Evolutionary conservation across 1,140 invertebrate species (phyloP).

Genomic region (Drosophila arawakana): DNA sequence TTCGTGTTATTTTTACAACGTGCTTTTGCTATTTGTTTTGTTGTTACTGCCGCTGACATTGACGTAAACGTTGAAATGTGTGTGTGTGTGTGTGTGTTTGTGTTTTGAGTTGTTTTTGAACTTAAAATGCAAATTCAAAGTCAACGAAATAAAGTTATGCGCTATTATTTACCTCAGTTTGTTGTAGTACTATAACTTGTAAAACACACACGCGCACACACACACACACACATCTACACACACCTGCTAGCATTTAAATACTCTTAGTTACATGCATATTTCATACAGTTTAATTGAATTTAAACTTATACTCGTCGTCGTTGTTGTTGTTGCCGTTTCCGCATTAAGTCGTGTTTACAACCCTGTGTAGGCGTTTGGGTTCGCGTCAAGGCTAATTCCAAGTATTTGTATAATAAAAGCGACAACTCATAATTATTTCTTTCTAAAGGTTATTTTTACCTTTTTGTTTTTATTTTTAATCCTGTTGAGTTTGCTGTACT

Average conservation of each 20-base stretch:
- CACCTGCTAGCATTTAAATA: not conserved
- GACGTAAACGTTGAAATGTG: constrained; percentile 60
- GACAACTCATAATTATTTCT: not conserved
- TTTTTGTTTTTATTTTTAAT: no score
- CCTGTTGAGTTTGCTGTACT: not conserved
- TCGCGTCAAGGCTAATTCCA: constrained; percentile 35
- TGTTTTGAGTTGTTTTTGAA: constrained; percentile 43
- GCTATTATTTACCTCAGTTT: constrained; percentile 32
- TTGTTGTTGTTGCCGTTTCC: constrained; percentile 21
- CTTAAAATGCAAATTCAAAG: constrained; percentile 64
- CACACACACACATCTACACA: not conserved
- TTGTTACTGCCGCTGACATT: constrained; percentile 63
- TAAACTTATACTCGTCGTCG: not conserved
- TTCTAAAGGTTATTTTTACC: no score
- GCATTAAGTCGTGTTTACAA: constrained; percentile 24
- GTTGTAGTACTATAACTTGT: constrained; percentile 9
- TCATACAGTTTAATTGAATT: constrained; percentile 31
- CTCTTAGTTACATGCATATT: constrained; percentile 10
- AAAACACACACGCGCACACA: not conserved
- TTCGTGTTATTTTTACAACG: constrained; percentile 79
- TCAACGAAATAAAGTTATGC: constrained; percentile 44
- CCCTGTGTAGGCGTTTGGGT: constrained; percentile 27
- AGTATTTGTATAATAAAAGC: not conserved
- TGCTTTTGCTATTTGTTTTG: constrained; percentile 40
- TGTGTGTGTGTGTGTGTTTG: constrained; percentile 13